Conservation (phyloP, 2,797 vertebrate species). For the Anas bernieri region DNA sequence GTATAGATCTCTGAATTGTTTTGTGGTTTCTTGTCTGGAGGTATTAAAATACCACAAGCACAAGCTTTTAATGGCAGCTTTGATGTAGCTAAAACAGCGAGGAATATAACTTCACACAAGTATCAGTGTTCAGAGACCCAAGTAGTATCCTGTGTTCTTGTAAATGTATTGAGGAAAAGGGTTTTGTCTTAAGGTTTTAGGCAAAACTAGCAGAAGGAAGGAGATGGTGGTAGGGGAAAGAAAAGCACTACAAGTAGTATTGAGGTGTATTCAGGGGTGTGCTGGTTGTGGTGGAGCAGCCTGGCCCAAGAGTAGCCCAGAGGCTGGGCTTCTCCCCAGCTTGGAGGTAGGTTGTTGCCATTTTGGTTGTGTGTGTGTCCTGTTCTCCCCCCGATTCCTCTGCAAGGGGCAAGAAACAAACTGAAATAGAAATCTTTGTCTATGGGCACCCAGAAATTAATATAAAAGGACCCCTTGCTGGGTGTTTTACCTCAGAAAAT, state of each 20-base stretch:
- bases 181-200: background rate
- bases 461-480: background rate
- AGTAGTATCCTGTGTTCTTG: rapidly evolving
- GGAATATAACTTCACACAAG: background rate
- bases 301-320: background rate
- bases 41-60: background rate
- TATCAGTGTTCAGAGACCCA: background rate
- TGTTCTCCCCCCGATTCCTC: background rate
- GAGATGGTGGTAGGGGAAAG: too few relatives aligned
- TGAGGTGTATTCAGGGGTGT: background rate
- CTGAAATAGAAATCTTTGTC: background rate
- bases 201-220: background rate
- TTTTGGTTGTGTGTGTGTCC: background rate
- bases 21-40: background rate
- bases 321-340: background rate
- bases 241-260: rapidly evolving
- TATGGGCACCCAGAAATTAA: background rate
- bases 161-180: background rate
- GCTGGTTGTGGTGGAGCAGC: background rate
- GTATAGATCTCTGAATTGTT: background rate
- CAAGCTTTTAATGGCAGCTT: background rate
- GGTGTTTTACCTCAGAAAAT: background rate
- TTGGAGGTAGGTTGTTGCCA: background rate
- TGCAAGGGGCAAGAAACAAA: background rate
- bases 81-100: background rate